Evolutionary conservation across 2,888 invertebrate species (phyloP).

Genomic region (Heteromyza rotundicornis): DNA sequence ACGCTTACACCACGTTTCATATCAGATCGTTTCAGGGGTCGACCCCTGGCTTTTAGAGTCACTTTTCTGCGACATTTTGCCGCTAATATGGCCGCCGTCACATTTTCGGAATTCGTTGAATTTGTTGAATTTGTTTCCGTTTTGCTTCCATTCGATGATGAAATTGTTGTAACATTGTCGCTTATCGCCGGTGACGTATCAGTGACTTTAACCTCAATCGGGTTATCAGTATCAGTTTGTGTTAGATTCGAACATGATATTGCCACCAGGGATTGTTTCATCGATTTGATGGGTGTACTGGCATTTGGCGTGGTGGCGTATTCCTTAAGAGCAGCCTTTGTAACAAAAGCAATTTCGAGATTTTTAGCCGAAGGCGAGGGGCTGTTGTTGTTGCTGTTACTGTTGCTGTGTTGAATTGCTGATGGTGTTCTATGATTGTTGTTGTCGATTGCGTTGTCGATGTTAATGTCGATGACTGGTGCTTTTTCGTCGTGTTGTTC

Average conservation of each 20-base stretch:
- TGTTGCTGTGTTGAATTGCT: no score
- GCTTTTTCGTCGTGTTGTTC: constrained; percentile 13
- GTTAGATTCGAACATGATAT: neutral
- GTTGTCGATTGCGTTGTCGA: constrained; percentile 10
- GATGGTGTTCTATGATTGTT: neutral
- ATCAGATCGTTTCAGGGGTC: constrained; percentile 13
- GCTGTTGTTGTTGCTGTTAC: no score
- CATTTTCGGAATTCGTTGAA: neutral
- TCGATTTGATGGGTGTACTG: constrained; percentile 2
- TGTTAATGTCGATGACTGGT: constrained; percentile 15
- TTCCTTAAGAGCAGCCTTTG: constrained; percentile 29
- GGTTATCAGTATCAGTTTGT: no score
- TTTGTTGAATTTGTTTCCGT: neutral
- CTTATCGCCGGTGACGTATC: neutral
- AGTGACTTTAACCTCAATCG: neutral
- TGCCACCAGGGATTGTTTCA: neutral
- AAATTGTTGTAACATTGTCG: no score
- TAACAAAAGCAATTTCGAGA: constrained; percentile 21
- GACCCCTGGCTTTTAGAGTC: neutral
- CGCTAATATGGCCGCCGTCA: neutral
- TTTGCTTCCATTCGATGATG: no score
- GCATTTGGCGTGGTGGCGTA: constrained; percentile 15
- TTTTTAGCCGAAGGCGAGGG: no score
- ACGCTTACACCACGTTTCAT: neutral
- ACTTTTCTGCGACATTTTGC: constrained; percentile 8